phyloP scores from a whole-genome alignment of 1,140 invertebrate genomes.

The Drosophila orosa region DNA sequence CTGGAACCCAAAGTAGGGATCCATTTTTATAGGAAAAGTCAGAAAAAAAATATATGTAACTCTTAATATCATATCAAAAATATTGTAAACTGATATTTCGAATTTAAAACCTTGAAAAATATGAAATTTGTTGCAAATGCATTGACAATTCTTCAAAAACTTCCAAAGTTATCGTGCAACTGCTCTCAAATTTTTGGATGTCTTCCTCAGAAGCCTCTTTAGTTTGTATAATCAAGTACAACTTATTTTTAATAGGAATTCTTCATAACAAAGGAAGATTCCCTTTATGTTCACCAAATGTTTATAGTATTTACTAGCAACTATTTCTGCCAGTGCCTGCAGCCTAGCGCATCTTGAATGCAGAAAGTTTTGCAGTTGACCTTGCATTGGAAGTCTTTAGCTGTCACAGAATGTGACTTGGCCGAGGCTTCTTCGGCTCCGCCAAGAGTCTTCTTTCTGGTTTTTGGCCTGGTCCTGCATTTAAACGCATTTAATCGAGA shows the following conservation, averaged over 20 bases:
- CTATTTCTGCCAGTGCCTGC: constrained; percentile 3
- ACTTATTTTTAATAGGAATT: not conserved
- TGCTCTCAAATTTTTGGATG: not conserved
- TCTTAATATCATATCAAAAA: too few species aligned
- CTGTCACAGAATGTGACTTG: constrained; percentile 41
- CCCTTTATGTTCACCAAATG: too few species aligned
- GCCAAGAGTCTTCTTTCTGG: constrained; percentile 10
- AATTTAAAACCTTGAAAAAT: too few species aligned
- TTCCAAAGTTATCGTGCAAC: not conserved
- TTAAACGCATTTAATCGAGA: constrained; percentile 38
- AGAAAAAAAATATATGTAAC: too few species aligned
- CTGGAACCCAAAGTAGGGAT: too few species aligned
- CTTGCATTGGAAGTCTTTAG: constrained; percentile 42
- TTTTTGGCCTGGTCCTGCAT: constrained; percentile 40
- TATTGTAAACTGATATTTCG: not conserved
- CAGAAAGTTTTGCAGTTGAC: constrained; percentile 37
- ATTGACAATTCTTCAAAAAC: too few species aligned
- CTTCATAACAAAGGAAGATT: too few species aligned
- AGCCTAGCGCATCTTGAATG: constrained; percentile 30
- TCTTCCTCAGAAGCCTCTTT: too few species aligned
- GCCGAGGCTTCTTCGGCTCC: constrained; percentile 27
- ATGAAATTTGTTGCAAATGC: too few species aligned
- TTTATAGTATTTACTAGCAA: not conserved
- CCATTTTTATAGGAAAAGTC: not conserved
- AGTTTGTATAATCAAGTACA: too few species aligned